Percentiles rank a stretch among this genome's conserved stretches.
phyloP scores from a whole-genome alignment of 2,113 vertebrate genomes.

The Crotalus tigris region DNA sequence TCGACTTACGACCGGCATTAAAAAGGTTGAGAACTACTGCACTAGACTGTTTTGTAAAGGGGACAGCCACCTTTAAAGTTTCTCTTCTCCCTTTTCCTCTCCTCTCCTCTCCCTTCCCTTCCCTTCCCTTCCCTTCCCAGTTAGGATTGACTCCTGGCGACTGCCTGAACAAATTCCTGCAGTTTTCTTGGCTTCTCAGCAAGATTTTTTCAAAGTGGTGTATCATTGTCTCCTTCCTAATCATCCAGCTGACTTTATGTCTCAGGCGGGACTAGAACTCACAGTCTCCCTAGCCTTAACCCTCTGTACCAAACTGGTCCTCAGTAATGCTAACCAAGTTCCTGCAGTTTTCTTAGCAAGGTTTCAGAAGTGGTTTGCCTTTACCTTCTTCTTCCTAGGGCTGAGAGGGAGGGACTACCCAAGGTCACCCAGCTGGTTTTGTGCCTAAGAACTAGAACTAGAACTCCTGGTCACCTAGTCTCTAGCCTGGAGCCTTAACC shows the following conservation, averaged over 20 bases:
- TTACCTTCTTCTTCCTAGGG: background rate
- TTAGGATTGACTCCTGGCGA: too few species aligned
- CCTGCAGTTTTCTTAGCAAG: background rate
- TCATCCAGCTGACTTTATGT: too few species aligned
- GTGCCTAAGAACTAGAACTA: background rate
- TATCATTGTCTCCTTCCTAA: too few species aligned
- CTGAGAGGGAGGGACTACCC: background rate
- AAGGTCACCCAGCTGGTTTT: background rate
- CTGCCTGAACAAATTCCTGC: too few species aligned
- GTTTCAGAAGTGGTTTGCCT: background rate
- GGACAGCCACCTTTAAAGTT: background rate
- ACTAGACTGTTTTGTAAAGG: background rate
- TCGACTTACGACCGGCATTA: too few species aligned
- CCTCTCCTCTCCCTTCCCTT: too few species aligned
- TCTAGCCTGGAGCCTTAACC: background rate
- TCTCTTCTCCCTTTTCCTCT: background rate
- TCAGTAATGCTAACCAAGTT: too few species aligned
- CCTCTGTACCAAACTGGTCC: too few species aligned
- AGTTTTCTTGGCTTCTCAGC: background rate
- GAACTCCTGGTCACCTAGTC: background rate
- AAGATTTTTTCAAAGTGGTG: background rate
- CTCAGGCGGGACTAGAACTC: too few species aligned
- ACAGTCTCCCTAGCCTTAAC: too few species aligned
- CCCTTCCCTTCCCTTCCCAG: too few species aligned
- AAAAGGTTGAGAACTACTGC: too few species aligned